phyloP scores from a whole-genome alignment of 1,140 invertebrate genomes.

The Trichoplusia ni region DNA sequence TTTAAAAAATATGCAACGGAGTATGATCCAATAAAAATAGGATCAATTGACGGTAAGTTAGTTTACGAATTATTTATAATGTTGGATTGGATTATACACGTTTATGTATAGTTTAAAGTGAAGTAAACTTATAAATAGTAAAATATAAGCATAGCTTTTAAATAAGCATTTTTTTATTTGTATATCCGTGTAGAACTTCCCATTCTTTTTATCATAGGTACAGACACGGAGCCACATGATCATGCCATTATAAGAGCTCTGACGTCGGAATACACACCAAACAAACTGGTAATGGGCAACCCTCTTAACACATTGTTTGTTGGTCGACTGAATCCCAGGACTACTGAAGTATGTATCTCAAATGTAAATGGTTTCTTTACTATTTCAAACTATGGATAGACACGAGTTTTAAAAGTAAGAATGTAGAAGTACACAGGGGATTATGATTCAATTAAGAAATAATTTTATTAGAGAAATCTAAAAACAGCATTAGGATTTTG shows the following conservation, averaged over 20 bases:
- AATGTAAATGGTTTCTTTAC: too few relatives aligned
- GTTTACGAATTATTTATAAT: not conserved
- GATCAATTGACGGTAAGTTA: constrained; percentile 42
- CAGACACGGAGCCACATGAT: constrained; percentile 92
- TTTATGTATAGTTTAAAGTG: too few relatives aligned
- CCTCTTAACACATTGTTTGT: constrained; percentile 90
- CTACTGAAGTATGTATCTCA: constrained; percentile 80
- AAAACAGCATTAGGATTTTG: too few relatives aligned
- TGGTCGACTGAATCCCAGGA: constrained; percentile 87
- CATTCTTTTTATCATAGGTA: constrained; percentile 76
- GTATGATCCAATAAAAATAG: constrained; percentile 44
- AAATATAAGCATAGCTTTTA: too few relatives aligned
- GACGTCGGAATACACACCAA: constrained; percentile 86
- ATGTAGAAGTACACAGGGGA: too few relatives aligned
- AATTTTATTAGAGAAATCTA: too few relatives aligned
- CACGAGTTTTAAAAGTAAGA: too few relatives aligned
- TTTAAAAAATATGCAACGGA: constrained; percentile 47
- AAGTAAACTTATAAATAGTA: not conserved
- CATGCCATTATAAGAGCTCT: constrained; percentile 89
- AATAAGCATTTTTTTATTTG: too few relatives aligned
- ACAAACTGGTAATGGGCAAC: constrained; percentile 85
- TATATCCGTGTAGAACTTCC: too few relatives aligned
- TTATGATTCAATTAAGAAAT: too few relatives aligned
- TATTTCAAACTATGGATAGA: too few relatives aligned
- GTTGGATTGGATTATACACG: too few relatives aligned